A percentile compares a stretch with the other conserved stretches of the same genome.
These are phyloP conservation scores for Hyles euphorbiae DNA, from an alignment of 1,140 invertebrate species.

Conservation along the genomic window DNA sequence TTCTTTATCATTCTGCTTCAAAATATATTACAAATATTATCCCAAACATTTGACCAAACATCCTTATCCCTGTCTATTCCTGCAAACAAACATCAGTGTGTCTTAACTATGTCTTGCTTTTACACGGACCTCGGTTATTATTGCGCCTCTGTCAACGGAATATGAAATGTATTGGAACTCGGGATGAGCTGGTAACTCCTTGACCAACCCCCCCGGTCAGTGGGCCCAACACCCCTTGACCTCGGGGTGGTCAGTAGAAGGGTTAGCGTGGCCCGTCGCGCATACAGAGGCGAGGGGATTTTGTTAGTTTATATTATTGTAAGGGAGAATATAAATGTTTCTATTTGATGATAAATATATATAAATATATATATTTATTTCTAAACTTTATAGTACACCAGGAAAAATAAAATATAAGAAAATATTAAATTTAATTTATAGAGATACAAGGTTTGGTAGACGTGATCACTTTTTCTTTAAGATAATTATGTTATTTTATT, in stretches of 20 bases:
- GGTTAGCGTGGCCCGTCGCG: conserved; percentile 12
- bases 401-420: too few species aligned
- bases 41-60: neutral
- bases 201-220: conserved; percentile 32
- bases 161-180: conserved; percentile 74
- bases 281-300: conserved; percentile 4
- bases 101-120: conserved; percentile 70
- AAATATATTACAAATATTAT: too few species aligned
- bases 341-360: too few species aligned
- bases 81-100: conserved; percentile 25
- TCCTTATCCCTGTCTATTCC: neutral
- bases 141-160: conserved; percentile 74
- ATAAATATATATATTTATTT: too few species aligned
- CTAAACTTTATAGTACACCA: too few species aligned
- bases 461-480: too few species aligned
- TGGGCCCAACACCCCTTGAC: conserved; percentile 42
- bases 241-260: conserved; percentile 45
- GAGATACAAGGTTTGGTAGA: too few species aligned
- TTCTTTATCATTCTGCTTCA: too few species aligned
- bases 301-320: too few species aligned
- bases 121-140: conserved; percentile 66
- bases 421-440: too few species aligned
- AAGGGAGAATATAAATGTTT: too few species aligned
- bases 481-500: too few species aligned
- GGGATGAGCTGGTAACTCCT: conserved; percentile 61